Evolutionary conservation across 1,140 invertebrate genomes (phyloP).

Genomic region (Zelostemma sp.): DNA sequence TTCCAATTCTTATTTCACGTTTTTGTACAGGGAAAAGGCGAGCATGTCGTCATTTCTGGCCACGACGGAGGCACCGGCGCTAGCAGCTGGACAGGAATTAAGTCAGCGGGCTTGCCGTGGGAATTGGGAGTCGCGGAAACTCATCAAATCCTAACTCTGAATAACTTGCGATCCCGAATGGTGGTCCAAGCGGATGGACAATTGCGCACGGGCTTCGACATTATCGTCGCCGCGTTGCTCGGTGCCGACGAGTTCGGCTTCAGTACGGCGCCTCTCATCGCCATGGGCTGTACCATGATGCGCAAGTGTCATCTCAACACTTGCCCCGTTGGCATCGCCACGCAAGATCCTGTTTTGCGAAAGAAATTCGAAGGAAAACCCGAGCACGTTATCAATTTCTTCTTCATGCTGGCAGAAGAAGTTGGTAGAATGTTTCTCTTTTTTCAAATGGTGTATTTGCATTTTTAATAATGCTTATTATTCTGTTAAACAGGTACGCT

Average conservation of each 20-base stretch:
- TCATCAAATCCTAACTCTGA: slow-evolving; percentile 95
- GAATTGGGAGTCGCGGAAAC: slow-evolving; percentile 98
- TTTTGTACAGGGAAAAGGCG: slow-evolving; percentile 85
- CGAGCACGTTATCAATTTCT: slow-evolving; percentile 97
- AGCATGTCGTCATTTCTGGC: slow-evolving; percentile 98
- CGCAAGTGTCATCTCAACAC: slow-evolving; percentile 99
- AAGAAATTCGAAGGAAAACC: slow-evolving; percentile 98
- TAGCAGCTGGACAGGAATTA: slow-evolving; percentile 97
- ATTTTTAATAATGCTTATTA: slow-evolving; percentile 9
- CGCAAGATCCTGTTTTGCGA: slow-evolving; percentile 94
- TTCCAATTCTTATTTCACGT: neutral
- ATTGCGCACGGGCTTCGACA: slow-evolving; percentile 94
- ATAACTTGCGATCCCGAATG: slow-evolving; percentile 94
- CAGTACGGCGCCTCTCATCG: slow-evolving; percentile 97
- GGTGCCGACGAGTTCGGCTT: slow-evolving; percentile 99
- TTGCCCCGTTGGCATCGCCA: slow-evolving; percentile 98
- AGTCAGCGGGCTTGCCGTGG: slow-evolving; percentile 97
- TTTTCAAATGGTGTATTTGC: no score
- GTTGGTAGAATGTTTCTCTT: slow-evolving; percentile 67
- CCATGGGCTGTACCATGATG: slow-evolving; percentile 99
- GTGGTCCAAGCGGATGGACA: slow-evolving; percentile 96
- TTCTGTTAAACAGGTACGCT: slow-evolving; percentile 76
- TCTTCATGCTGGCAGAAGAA: slow-evolving; percentile 98
- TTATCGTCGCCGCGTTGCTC: slow-evolving; percentile 94
- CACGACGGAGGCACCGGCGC: slow-evolving; percentile 99